Percentiles rank a stretch among this genome's conserved stretches.
Evolutionary conservation across 30 jellyfish, hydroid and myxozoan species (phyloP).

Genomic region (Nemopilema nomurai): DNA sequence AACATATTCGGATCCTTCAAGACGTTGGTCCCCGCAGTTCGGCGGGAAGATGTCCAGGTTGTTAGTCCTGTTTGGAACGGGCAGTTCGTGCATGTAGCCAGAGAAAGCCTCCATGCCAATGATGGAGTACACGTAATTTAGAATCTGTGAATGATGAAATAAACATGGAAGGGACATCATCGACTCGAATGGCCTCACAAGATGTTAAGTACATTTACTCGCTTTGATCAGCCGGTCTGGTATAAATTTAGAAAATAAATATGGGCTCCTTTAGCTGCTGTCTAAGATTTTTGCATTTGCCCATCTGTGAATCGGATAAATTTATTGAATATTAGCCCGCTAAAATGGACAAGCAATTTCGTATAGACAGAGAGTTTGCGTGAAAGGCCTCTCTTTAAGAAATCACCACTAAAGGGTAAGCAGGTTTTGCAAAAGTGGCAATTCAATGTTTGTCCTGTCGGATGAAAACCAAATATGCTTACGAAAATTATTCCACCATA

Average conservation of each 20-base stretch:
- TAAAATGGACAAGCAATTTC: too few species aligned
- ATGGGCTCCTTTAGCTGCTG: too few species aligned
- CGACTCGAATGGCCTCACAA: too few species aligned
- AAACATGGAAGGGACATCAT: neutral
- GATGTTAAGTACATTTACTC: too few species aligned
- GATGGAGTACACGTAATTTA: slow-evolving; percentile 80
- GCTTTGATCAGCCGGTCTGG: too few species aligned
- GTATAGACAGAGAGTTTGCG: too few species aligned
- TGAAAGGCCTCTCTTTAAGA: too few species aligned
- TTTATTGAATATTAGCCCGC: too few species aligned
- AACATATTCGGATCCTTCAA: slow-evolving; percentile 68
- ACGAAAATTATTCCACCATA: slow-evolving; percentile 98
- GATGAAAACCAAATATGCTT: slow-evolving; percentile 23
- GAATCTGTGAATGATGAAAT: slow-evolving; percentile 51
- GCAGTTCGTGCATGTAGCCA: slow-evolving; percentile 56
- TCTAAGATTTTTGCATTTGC: too few species aligned
- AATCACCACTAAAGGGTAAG: too few species aligned
- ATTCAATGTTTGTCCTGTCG: neutral
- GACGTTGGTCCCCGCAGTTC: slow-evolving; percentile 72
- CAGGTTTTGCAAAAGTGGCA: neutral
- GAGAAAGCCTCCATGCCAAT: slow-evolving; percentile 95
- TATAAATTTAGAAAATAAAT: too few species aligned
- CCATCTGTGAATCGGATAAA: too few species aligned
- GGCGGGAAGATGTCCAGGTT: slow-evolving; percentile 25
- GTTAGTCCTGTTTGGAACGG: slow-evolving; percentile 14